These are phyloP conservation scores for Hanleya hanleyi DNA, from an alignment of 2,888 invertebrate species.

Conservation along the genomic window DNA sequence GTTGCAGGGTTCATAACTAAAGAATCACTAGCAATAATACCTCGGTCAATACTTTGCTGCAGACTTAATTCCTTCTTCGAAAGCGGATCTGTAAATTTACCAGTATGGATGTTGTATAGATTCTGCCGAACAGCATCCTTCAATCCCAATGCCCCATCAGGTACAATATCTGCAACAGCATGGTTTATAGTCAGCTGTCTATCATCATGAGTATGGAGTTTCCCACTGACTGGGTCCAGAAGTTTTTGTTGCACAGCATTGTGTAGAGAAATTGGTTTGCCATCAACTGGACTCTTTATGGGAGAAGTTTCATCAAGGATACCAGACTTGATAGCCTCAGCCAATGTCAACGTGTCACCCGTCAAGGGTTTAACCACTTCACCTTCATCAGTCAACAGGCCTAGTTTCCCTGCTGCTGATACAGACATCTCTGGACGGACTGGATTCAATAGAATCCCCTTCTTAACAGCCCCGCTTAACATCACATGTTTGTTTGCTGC, in stretches of 20 bases:
- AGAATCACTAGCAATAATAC: constrained; percentile 54
- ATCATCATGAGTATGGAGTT: constrained; percentile 42
- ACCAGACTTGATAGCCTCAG: constrained; percentile 63
- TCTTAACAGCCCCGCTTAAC: constrained; percentile 60
- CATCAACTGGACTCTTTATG: constrained; percentile 83
- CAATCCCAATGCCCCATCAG: constrained; percentile 37
- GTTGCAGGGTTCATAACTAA: constrained; percentile 45
- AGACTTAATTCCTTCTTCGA: constrained; percentile 76
- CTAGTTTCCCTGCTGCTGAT: constrained; percentile 78
- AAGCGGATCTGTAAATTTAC: constrained; percentile 87
- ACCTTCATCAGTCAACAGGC: constrained; percentile 78
- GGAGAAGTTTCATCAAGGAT: constrained; percentile 90
- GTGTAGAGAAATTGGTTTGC: constrained; percentile 75
- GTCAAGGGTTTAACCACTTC: constrained; percentile 59
- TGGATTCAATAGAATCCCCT: constrained; percentile 60
- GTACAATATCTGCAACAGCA: not conserved
- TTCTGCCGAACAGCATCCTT: constrained; percentile 87
- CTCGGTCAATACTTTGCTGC: constrained; percentile 60
- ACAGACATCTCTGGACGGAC: constrained; percentile 74
- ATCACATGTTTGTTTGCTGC: constrained; percentile 20
- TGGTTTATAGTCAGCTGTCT: constrained; percentile 76
- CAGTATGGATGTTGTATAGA: constrained; percentile 85
- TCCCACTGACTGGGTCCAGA: constrained; percentile 51
- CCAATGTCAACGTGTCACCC: constrained; percentile 59
- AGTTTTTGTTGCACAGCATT: constrained; percentile 55